Base-by-base conservation (phyloP, 2,888 invertebrate species). In the Lasioglossum oenotherae region DNA sequence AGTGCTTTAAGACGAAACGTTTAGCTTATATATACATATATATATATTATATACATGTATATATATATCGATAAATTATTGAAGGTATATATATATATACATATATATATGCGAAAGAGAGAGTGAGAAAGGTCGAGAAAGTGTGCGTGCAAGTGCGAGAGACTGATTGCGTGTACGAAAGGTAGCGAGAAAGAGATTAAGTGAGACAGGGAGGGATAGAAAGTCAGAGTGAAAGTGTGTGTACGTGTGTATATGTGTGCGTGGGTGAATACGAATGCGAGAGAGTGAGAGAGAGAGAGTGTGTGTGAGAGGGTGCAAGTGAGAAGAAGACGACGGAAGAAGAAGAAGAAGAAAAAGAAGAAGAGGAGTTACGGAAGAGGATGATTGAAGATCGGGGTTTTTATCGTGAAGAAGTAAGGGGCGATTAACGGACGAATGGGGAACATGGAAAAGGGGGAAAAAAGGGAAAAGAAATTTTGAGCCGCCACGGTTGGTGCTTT, bases 1-100 rank as follows among this genome's bases (percentile, higher is more conserved):
- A 95, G 95, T 95, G 95, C 95, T 95, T 95, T 95, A 95, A 95
- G 94, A 93, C 92, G 92, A 92, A 94, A 94, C 92, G 93, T 94
- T 94, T 94, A 94, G 94, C 94, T 94, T 94, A 93, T 92, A 85
- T 87, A 89, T 89, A 90, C 80, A 91, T 80, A 85, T 81, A 44
- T 81, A 44, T 44, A 44, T 44, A 44, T 44, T 44, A 44, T 44
- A 44, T 44, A 44, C 64, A 85, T 80, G 84, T 89, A 92, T 89
- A 91, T 91, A 91, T 92, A 93, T 92, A 93, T 92, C 91, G 92
- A 91, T 93, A 93, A 93, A 92, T 91, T 92, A 93, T 92, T 93
- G 84, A 81, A 91, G 88, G 87, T 87, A 87, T 90, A 89, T 90
- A 86, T 85, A 87, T 86, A 86, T 79, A 79, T 78, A 78, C 31